These are phyloP conservation scores for Lasioglossum calceatum DNA, from an alignment of 2,888 invertebrate genomes.

Conservation along the genomic window DNA sequence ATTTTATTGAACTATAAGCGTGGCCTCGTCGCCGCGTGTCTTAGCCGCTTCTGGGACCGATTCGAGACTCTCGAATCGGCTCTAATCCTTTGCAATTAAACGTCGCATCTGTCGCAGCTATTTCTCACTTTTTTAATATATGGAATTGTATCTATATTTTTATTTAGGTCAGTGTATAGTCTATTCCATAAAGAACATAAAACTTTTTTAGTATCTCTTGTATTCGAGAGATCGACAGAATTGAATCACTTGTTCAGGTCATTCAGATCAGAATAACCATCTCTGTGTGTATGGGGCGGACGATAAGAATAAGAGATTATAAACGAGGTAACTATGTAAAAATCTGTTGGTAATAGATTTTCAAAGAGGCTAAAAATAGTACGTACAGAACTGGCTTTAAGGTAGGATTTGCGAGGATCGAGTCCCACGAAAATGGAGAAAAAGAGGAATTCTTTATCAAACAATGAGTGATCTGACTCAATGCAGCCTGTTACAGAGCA, in stretches of 20 bases:
- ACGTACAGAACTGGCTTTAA: background rate
- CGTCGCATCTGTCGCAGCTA: background rate
- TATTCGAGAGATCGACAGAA: background rate
- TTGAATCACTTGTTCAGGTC: no score
- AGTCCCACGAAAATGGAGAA: background rate
- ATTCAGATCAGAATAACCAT: no score
- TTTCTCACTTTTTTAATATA: background rate
- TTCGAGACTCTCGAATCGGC: background rate
- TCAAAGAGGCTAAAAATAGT: background rate
- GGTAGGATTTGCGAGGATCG: background rate
- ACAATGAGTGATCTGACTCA: background rate
- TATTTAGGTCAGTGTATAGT: background rate
- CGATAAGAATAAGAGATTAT: no score
- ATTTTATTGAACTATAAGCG: constrained; percentile 71
- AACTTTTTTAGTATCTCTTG: no score
- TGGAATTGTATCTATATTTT: no score
- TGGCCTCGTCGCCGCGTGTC: background rate
- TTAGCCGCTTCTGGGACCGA: background rate
- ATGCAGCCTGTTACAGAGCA: background rate
- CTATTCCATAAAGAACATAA: no score
- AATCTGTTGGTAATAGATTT: background rate
- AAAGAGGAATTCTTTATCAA: background rate
- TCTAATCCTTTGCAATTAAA: background rate
- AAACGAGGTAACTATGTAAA: background rate
- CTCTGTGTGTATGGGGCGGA: no score